Base-by-base conservation (phyloP, 2,113 vertebrate genomes). In the Proterorhinus semilunaris region DNA sequence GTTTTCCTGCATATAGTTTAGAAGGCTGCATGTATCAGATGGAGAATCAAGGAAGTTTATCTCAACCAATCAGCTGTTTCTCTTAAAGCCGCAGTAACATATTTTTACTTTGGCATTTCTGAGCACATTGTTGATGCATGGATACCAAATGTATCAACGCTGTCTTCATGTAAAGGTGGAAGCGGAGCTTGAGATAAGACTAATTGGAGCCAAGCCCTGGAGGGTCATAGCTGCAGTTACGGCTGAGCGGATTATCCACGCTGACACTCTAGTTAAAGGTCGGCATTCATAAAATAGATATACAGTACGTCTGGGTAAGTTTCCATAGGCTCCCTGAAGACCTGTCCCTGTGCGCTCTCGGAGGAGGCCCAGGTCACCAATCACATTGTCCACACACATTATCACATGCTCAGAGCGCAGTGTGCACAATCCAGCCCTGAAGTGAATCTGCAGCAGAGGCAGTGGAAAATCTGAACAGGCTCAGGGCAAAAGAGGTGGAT, bases 391-490 rank as follows among this genome's bases (percentile, higher is more conserved):
- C 17, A 12, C 42, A 50, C 13, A 78, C 21, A 57, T 57, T 27
- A 27, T 27, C 54, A 57, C 54, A 73, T 87, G 82, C 81, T 72
- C 66, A 53, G 47, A 50, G 3, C 15, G 51, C 43, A 50, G 59
- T 69, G 51, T 53, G 21, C 50, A 13, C 6, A 68, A 82, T 80
- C 52, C 59, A 64, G 83, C 74, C 72, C 42, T 15, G 51, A 36
- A 47, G 68, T 68, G 16, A 76, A 69, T 76, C 69, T 7, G 7
- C 3, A 65, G 27, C 62, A 66, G 62, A 17, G 13, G 45, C 66
- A 16, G 66, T 45, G 67, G 68, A 67, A 69, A 79, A 85, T 80
- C 76, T 72, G 48, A 21, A n/a, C 75, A 77, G 68, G 71, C 67
- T 78, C 72, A 51, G 46, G 53, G 13, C 21, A 12, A 11, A 27